phyloP scores from a whole-genome alignment of 2,888 invertebrate species.

The Sylvicola fuscatus region DNA sequence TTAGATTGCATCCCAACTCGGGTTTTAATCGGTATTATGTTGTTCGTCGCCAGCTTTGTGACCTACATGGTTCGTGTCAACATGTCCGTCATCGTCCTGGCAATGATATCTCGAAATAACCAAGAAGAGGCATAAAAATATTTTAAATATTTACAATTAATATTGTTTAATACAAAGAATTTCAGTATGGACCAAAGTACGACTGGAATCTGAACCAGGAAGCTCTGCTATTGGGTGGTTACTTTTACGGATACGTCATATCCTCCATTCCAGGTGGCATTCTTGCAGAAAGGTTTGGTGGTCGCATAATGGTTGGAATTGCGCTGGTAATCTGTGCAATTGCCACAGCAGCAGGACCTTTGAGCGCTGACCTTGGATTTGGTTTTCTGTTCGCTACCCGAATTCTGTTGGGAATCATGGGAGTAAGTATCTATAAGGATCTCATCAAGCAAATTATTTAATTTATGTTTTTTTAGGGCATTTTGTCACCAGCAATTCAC shows the following conservation, averaged over 20 bases:
- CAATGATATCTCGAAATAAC: constrained; percentile 28
- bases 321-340: constrained; percentile 29
- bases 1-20: constrained; percentile 26
- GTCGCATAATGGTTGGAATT: constrained; percentile 35
- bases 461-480: constrained; percentile 25
- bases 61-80: constrained; percentile 56
- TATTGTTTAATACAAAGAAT: too few relatives aligned
- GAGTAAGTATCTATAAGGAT: constrained; percentile 27
- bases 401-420: constrained; percentile 36
- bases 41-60: constrained; percentile 51
- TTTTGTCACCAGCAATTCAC: constrained; percentile 41
- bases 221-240: constrained; percentile 35
- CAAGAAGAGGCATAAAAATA: too few relatives aligned
- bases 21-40: constrained; percentile 37
- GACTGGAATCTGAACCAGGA: constrained; percentile 37
- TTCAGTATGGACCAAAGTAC: constrained; percentile 28
- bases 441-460: too few relatives aligned
- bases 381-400: constrained; percentile 33
- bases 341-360: constrained; percentile 36
- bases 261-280: constrained; percentile 43
- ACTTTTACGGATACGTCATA: constrained; percentile 49
- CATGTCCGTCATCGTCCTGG: constrained; percentile 51
- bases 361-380: constrained; percentile 34
- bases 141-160: too few relatives aligned
- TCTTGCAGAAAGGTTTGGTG: constrained; percentile 41